These are phyloP conservation scores for Tribolium freemani DNA, from an alignment of 2,888 invertebrate species.

Conservation along the genomic window DNA sequence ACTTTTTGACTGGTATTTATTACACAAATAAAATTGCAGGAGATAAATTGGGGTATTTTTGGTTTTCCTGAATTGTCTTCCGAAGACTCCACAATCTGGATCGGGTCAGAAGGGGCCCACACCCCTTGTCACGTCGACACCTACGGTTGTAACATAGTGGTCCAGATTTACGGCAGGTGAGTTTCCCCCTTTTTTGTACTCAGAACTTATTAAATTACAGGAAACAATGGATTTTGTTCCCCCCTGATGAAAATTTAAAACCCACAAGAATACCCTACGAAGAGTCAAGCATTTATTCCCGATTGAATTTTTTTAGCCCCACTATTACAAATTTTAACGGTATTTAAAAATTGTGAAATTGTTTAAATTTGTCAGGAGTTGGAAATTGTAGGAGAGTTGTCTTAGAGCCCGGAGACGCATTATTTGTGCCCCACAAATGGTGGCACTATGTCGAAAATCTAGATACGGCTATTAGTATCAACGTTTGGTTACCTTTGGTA, in stretches of 20 bases:
- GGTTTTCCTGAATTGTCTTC: slow-evolving; percentile 80
- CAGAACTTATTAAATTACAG: slow-evolving; percentile 65
- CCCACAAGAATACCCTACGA: slow-evolving; percentile 94
- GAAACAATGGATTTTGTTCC: slow-evolving; percentile 93
- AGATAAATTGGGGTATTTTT: slow-evolving; percentile 77
- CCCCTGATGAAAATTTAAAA: slow-evolving; percentile 80
- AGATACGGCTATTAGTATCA: slow-evolving; percentile 75
- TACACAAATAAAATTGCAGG: slow-evolving; percentile 53
- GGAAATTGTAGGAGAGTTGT: slow-evolving; percentile 70
- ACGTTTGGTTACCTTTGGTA: slow-evolving; percentile 83
- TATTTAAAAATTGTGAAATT: slow-evolving; percentile 52
- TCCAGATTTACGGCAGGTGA: slow-evolving; percentile 89
- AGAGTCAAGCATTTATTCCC: slow-evolving; percentile 94
- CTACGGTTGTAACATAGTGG: slow-evolving; percentile 93
- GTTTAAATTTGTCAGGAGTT: slow-evolving; percentile 51
- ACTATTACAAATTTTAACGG: slow-evolving; percentile 69
- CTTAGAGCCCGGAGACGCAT: slow-evolving; percentile 86
- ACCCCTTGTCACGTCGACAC: slow-evolving; percentile 96
- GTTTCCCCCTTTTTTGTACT: slow-evolving; percentile 11
- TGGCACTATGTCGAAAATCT: slow-evolving; percentile 98
- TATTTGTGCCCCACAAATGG: slow-evolving; percentile 93
- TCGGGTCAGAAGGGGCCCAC: slow-evolving; percentile 88
- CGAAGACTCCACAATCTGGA: slow-evolving; percentile 86
- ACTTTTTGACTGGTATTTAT: slow-evolving; percentile 47
- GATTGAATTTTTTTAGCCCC: slow-evolving; percentile 84